Conservation (phyloP, 2,797 vertebrate genomes). For the Spatula versicolor region DNA sequence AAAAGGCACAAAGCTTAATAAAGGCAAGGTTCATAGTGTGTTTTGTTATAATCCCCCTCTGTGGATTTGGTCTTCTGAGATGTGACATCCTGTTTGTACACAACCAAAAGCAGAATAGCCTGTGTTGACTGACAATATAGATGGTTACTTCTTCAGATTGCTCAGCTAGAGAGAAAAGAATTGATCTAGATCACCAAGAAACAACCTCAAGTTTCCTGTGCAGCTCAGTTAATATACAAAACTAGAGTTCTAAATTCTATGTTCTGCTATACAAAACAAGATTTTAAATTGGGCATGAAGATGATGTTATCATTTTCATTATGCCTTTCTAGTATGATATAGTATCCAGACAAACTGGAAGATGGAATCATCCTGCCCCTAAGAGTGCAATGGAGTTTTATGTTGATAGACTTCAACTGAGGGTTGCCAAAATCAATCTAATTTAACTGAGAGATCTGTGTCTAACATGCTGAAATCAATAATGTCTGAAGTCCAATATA, state of each 20-base stretch:
- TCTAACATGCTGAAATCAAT: background rate
- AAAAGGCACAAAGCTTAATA: background rate
- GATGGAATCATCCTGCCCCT: background rate
- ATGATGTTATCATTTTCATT: background rate
- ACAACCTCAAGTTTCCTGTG: background rate
- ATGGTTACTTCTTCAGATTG: background rate
- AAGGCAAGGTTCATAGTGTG: background rate
- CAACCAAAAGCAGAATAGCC: background rate
- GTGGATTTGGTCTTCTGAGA: background rate
- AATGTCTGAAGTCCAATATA: background rate
- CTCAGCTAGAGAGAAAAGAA: background rate
- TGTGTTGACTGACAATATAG: background rate
- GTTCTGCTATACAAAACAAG: background rate
- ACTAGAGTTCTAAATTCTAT: too few species aligned
- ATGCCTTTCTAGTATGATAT: background rate
- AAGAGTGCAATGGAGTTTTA: background rate
- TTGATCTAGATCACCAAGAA: background rate
- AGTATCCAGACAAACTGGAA: background rate
- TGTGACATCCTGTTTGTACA: background rate
- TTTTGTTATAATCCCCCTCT: background rate
- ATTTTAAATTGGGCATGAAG: background rate
- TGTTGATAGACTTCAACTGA: background rate
- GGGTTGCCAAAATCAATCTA: background rate
- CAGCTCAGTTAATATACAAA: background rate
- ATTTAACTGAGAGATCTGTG: background rate